These are phyloP conservation scores for Octonoba sinensis DNA, from an alignment of 2,888 invertebrate species.

Conservation along the genomic window DNA sequence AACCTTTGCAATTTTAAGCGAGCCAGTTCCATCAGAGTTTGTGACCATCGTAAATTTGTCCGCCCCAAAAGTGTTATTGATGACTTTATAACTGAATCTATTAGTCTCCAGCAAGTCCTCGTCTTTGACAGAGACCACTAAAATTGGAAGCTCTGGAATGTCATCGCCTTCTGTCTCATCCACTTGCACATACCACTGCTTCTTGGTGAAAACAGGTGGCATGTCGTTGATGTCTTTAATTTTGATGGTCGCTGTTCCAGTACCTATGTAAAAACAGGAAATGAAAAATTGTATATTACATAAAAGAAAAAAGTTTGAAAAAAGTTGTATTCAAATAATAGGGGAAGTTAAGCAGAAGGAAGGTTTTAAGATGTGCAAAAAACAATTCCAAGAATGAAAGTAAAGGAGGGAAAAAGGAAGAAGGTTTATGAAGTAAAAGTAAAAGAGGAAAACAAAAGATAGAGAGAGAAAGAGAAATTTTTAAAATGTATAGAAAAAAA, in stretches of 20 bases:
- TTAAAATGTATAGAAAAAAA: too few relatives aligned
- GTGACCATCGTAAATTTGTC: conserved; percentile 97
- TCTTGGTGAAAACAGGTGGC: conserved; percentile 70
- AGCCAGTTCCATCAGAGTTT: conserved; percentile 94
- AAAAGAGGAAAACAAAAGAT: too few relatives aligned
- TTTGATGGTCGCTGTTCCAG: conserved; percentile 70
- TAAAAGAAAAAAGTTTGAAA: background rate
- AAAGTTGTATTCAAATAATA: too few relatives aligned
- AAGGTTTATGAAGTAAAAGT: background rate
- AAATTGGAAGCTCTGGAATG: conserved; percentile 91
- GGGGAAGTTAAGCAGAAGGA: too few relatives aligned
- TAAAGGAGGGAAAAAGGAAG: background rate
- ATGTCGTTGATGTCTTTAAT: conserved; percentile 74
- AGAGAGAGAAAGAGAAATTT: too few relatives aligned
- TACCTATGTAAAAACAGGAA: conserved; percentile 67
- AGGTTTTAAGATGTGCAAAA: too few relatives aligned
- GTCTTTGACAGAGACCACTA: conserved; percentile 93
- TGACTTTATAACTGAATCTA: conserved; percentile 90
- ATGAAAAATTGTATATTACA: background rate
- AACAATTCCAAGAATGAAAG: too few relatives aligned
- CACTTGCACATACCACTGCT: conserved; percentile 77
- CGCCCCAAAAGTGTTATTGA: conserved; percentile 86
- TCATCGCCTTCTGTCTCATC: conserved; percentile 93
- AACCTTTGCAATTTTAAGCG: conserved; percentile 86
- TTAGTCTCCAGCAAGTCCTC: conserved; percentile 88